These are phyloP conservation scores for Willowsia nigromaculata DNA, from an alignment of 2,888 invertebrate species.

Conservation along the genomic window DNA sequence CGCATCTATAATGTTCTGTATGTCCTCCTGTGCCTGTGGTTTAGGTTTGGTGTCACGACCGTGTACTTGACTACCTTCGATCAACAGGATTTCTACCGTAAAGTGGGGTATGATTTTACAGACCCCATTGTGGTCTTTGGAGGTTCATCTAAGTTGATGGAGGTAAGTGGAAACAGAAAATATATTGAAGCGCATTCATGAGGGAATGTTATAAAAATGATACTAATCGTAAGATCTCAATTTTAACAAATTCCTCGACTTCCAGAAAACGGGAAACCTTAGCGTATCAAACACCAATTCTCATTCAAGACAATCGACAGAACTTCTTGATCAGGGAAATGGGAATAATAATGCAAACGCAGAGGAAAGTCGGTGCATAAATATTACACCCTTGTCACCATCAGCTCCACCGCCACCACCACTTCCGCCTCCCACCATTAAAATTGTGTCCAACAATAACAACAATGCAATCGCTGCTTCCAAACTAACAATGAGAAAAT, in stretches of 20 bases:
- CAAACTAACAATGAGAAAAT: conserved; percentile 55
- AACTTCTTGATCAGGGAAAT: background rate
- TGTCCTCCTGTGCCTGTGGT: too few relatives aligned
- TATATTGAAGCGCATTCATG: too few relatives aligned
- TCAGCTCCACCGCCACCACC: conserved; percentile 68
- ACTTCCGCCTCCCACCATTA: conserved; percentile 22
- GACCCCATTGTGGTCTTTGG: conserved; percentile 78
- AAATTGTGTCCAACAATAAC: background rate
- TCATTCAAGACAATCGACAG: too few relatives aligned
- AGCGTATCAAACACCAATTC: background rate
- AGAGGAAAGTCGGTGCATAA: background rate
- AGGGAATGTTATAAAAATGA: too few relatives aligned
- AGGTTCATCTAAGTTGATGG: conserved; percentile 51
- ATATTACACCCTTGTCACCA: background rate
- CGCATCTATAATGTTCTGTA: background rate
- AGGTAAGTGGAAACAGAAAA: too few relatives aligned
- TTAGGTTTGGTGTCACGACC: conserved; percentile 79
- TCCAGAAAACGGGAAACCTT: conserved; percentile 41
- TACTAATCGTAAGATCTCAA: too few relatives aligned
- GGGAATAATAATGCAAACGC: background rate
- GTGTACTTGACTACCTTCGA: conserved; percentile 79
- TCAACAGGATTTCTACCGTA: conserved; percentile 80
- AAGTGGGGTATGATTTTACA: conserved; percentile 79
- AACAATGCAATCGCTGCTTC: conserved; percentile 13
- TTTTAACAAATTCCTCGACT: background rate